Evolutionary conservation across 2,888 invertebrate species (phyloP), one percentile per base, ranked within the genome.

Genomic region (Orthonychiurus folsomi): DNA sequence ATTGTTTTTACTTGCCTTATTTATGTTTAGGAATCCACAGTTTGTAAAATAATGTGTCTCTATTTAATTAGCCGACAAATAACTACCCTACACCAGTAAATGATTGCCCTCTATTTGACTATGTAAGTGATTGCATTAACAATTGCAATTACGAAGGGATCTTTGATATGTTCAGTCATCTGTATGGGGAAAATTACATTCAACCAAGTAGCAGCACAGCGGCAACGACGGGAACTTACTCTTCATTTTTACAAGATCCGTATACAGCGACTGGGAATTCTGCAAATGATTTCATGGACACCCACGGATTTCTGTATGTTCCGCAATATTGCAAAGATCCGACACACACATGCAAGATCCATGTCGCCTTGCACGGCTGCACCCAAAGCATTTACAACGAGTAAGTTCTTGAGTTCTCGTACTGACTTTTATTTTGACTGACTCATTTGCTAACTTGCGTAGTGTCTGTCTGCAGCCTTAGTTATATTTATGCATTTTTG

Each of bases 311-410:
- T 24, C 56, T 56, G 9, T 56, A 56, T n/a, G 27, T 56, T 5
- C 56, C 56, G n/a, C 9, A 15, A 20, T 15, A 21, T 15, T 56
- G 56, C n/a, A 21, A 56, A 26, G 5, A 21, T 56, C 9, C 56
- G 5, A 20, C 9, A 5, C 15, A 25, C 56, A 56, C 56, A 23
- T 56, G 56, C 56, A 56, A 26, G n/a, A 24, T 56, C 24, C 56
- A 56, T 25, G n/a, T 56, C n/a, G 56, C 56, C 3, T 25, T 56
- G 3, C 56, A 56, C 24, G 56, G 56, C 56, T 56, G 56, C 56
- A 9, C 12, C 12, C 23, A 21, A 56, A 25, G 12, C 24, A 23
- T 56, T 56, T 56, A 56, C 27, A 26, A 56, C 56, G 27, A 56
- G 24, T 56, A 24, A 56, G 56, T 12, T 9, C n/a, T n/a, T n/a